Base-by-base conservation (phyloP, 2,113 vertebrate genomes). In the Takifugu bimaculatus region DNA sequence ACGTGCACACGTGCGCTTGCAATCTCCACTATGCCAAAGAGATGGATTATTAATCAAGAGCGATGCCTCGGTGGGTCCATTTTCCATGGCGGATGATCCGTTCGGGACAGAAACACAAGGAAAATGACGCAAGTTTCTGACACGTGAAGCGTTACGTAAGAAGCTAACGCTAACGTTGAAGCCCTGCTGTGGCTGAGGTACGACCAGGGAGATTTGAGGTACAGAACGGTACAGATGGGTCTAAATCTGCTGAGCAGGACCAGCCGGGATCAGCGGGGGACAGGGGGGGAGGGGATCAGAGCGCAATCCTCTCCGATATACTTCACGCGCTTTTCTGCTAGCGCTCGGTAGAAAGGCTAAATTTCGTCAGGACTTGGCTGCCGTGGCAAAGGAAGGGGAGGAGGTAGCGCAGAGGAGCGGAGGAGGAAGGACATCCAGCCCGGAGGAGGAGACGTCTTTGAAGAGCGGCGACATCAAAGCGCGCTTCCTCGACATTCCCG, bases 391-490 rank as follows among this genome's bases (percentile, higher is more conserved):
- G 13, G 60, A 20, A 61, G 39, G 20, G 44, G 20, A 70, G 28
- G 6, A 57, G 50, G 49, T 12, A 26, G 53, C 3, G 72, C 14
- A 2, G 28, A 63, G 42, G 48, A 75, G 77, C 68, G 68, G 75
- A 39, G 39, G 64, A 47, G 39, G 61, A 48, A 27, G 56, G 77
- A 65, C 63, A 2, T 0, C 26, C 65, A 50, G 74, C 76, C 76
- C 11, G n/a, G 26, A 81, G 68, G 67, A 45, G 26, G 48, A 50
- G 67, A 32, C 58, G 65, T 71, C 63, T 85, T 80, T 83, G 76
- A 83, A 83, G 82, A 70, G 67, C 26, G 35, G 66, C 68, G 42
- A 74, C 72, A 84, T 82, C 79, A 87, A 81, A 81, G 73, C 57
- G 27, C 56, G 7, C 27, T 65, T 77, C 45, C 45, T 70, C 65